These are phyloP conservation scores for Halcyon chelicuti DNA, from an alignment of 2,797 vertebrate genomes.

Conservation along the genomic window DNA sequence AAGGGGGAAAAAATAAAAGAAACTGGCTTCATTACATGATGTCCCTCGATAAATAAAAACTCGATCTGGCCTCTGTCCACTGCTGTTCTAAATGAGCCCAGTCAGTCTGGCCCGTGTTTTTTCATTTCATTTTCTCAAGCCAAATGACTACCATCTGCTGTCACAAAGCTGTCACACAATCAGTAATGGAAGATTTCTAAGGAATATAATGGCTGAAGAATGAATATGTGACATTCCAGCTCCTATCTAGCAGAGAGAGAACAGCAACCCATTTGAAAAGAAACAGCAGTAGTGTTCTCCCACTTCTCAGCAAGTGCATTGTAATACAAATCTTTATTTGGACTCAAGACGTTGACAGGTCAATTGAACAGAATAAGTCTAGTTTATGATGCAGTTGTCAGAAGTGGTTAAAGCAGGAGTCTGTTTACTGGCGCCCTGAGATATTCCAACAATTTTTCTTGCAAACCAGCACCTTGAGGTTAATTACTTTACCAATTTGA, in stretches of 20 bases:
- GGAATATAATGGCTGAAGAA: conserved; percentile 79
- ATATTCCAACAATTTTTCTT: conserved; percentile 90
- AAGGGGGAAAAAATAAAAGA: conserved; percentile 40
- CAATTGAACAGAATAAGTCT: conserved; percentile 92
- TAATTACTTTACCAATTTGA: conserved; percentile 95
- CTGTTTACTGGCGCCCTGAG: conserved; percentile 88
- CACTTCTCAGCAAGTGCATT: conserved; percentile 85
- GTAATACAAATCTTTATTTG: conserved; percentile 94
- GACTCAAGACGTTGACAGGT: conserved; percentile 91
- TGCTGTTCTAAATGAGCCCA: conserved; percentile 80
- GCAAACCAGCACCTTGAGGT: conserved; percentile 91
- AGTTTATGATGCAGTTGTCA: conserved; percentile 94
- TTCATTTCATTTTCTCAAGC: conserved; percentile 82
- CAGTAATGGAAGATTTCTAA: conserved; percentile 82
- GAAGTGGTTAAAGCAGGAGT: conserved; percentile 89
- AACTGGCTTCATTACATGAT: conserved; percentile 72
- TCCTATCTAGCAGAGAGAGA: conserved; percentile 72
- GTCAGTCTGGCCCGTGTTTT: conserved; percentile 80
- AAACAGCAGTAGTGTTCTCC: conserved; percentile 77
- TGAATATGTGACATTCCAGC: conserved; percentile 77
- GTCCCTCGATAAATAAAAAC: conserved; percentile 79
- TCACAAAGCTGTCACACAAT: conserved; percentile 84
- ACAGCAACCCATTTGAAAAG: conserved; percentile 78
- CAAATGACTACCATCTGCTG: conserved; percentile 86
- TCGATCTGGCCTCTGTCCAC: conserved; percentile 82